Base-by-base conservation (phyloP, 2,888 invertebrate genomes). In the Volucella inanis region DNA sequence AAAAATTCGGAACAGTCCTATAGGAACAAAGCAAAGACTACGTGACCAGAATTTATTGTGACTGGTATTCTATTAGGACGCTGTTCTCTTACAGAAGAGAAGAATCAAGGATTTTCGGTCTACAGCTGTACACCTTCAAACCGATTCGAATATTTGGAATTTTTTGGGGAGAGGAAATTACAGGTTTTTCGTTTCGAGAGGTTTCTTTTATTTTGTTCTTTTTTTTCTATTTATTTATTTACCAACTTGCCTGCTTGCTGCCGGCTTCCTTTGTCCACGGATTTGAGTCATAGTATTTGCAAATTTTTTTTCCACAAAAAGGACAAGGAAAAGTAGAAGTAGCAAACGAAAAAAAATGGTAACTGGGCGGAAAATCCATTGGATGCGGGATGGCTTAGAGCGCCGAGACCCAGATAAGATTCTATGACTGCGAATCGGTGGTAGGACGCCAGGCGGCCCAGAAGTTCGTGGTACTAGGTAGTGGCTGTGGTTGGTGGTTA, bases 41-140 rank as follows among this genome's bases (percentile, higher is more conserved):
- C 84, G 84, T 84, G 84, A 84, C 84, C 71, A 71, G 84, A 84
- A 84, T 84, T 79, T 80, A 84, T 80, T 71, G 84, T 84, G 65
- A 71, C 67, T 80, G 55, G 71, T 84, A 84, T 84, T 84, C 84
- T 84, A 84, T 84, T 84, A 84, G 70, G 39, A 80, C 75, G 79
- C 68, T 59, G 45, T 14, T 49, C 65, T 74, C 6, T 31, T 31
- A 31, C 31, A 84, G 75, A 79, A 49, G 70, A 43, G 54, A 50
- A 55, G 76, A 70, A 80, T 80, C 84, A 80, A 84, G 79, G 84
- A 80, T 80, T 71, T 71, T 84, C 61, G 57, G 84, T 84, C 64
- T 75, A 55, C 75, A 75, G 64, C 70, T 78, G 75, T 65, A 76
- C 62, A 55, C 61, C 52, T 70, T 52, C 75, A 75, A 75, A 71